A percentile compares a stretch with the other conserved stretches of the same genome.
These are phyloP conservation scores for Neodiprion lecontei DNA, from an alignment of 1,140 invertebrate genomes.

Conservation along the genomic window DNA sequence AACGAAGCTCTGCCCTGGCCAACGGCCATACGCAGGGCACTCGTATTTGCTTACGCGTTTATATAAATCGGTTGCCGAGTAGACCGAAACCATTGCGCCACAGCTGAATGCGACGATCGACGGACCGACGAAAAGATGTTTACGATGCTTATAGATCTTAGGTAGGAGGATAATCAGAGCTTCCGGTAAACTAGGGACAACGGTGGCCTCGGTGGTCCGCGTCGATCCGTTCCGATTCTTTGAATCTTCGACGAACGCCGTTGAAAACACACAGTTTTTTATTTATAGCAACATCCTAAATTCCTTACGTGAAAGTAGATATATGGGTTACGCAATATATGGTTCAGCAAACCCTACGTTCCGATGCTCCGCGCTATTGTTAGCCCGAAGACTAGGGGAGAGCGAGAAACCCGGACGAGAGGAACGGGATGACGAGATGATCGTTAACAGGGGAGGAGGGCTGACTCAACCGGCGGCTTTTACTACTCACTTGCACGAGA, in stretches of 20 bases:
- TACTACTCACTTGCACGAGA: neutral
- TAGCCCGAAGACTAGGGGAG: constrained; percentile 34
- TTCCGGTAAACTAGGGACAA: too few species aligned
- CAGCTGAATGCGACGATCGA: too few species aligned
- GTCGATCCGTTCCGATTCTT: too few species aligned
- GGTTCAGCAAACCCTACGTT: constrained; percentile 55
- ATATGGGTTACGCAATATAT: constrained; percentile 43
- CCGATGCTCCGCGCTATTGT: constrained; percentile 55
- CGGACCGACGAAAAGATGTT: too few species aligned
- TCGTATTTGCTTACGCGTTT: too few species aligned
- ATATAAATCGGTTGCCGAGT: too few species aligned
- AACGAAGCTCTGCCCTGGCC: neutral
- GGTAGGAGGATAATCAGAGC: too few species aligned
- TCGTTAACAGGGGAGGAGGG: constrained; percentile 8
- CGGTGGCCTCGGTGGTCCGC: too few species aligned
- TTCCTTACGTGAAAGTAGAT: neutral
- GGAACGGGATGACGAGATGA: constrained; percentile 7
- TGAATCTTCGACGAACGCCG: neutral
- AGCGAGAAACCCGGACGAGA: constrained; percentile 11
- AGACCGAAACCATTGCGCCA: too few species aligned
- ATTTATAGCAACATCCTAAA: constrained; percentile 24
- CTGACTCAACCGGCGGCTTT: neutral
- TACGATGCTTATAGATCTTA: too few species aligned
- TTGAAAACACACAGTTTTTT: constrained; percentile 6
- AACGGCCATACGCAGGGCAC: neutral